phyloP scores from a whole-genome alignment of 2,113 vertebrate genomes.

The Bubo blakistoni region DNA sequence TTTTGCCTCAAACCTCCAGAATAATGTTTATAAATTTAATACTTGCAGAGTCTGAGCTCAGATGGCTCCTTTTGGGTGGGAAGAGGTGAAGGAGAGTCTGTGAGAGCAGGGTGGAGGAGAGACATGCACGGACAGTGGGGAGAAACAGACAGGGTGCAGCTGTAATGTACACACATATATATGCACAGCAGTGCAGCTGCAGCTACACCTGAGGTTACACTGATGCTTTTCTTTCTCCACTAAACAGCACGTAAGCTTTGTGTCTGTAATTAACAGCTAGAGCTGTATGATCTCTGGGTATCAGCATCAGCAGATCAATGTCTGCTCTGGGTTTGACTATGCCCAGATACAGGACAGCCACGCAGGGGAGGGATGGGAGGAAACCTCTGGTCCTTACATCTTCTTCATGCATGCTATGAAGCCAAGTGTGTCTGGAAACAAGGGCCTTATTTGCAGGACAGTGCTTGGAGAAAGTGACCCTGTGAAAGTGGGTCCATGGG shows the following conservation, averaged over 20 bases:
- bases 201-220: neutral
- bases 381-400: neutral
- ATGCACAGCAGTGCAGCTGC: neutral
- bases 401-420: accelerated
- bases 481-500: neutral
- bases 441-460: neutral
- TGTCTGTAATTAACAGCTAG: neutral
- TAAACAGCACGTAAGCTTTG: neutral
- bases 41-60: neutral
- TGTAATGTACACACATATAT: neutral
- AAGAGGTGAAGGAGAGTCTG: neutral
- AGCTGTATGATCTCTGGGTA: neutral
- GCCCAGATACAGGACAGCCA: neutral
- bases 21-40: neutral
- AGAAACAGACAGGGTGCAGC: neutral
- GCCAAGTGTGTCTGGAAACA: neutral
- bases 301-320: neutral
- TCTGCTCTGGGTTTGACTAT: neutral
- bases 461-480: neutral
- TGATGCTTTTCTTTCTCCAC: neutral
- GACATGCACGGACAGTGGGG: accelerated
- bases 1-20: neutral
- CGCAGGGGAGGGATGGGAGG: accelerated
- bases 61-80: neutral
- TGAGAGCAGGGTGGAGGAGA: neutral